Evolutionary conservation across 2,888 invertebrate species (phyloP).

Genomic region (Polylopha cassiicola): DNA sequence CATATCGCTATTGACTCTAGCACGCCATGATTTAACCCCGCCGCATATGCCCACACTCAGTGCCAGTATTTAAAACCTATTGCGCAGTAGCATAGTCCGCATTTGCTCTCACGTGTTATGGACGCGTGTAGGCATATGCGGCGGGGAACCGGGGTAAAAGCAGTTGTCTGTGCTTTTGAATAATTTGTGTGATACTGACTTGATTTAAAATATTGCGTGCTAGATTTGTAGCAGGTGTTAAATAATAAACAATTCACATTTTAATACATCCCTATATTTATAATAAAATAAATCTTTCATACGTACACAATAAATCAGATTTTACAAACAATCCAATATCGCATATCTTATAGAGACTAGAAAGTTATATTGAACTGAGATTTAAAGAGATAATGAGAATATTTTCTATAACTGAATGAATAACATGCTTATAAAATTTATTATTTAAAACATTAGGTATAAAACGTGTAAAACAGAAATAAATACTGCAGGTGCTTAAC

Average conservation of each 20-base stretch:
- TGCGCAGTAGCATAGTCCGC: no score
- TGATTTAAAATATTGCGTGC: no score
- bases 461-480: conserved; percentile 3
- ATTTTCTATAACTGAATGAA: conserved; percentile 1
- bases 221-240: no score
- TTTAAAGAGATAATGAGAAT: conserved; percentile 30
- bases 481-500: neutral
- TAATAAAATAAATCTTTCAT: conserved; percentile 62
- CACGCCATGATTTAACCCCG: no score
- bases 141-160: no score
- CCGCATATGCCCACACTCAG: no score
- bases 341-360: conserved; percentile 71
- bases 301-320: conserved; percentile 57
- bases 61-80: no score
- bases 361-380: conserved; percentile 64
- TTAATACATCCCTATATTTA: conserved; percentile 45
- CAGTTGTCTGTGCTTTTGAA: no score
- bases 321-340: conserved; percentile 54
- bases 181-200: no score
- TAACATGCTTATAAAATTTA: conserved; percentile 26
- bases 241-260: conserved; percentile 30
- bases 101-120: no score
- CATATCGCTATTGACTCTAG: no score
- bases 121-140: no score
- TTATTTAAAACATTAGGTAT: conserved; percentile 16